Evolutionary conservation across 2,113 vertebrate species (phyloP).

Genomic region (Phocoena phocoena): DNA sequence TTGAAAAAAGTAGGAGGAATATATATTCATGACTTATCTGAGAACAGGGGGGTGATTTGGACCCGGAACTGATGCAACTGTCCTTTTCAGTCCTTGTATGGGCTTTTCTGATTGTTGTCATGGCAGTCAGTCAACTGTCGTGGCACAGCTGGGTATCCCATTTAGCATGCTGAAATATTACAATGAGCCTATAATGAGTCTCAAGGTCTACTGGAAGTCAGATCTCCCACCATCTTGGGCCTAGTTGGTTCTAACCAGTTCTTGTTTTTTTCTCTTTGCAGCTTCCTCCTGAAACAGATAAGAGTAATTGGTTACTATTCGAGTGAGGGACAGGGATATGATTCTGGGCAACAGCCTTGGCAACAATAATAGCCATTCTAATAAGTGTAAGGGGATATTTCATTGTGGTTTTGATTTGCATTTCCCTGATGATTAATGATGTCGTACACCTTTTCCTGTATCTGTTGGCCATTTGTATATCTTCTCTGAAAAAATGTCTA

Average conservation of each 20-base stretch:
- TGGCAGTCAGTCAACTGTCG: neutral
- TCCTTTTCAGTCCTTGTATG: neutral
- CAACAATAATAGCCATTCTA: neutral
- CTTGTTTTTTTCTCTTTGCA: neutral
- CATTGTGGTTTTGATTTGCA: neutral
- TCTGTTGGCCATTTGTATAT: neutral
- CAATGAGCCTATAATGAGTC: neutral
- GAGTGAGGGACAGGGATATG: neutral
- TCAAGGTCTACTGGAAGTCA: neutral
- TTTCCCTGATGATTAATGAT: neutral
- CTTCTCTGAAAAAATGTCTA: neutral
- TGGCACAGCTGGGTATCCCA: neutral
- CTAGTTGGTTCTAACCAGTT: neutral
- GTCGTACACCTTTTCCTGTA: neutral
- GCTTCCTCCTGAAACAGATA: neutral
- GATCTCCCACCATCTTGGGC: neutral
- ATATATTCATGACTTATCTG: neutral
- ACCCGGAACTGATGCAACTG: neutral
- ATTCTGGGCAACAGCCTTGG: neutral
- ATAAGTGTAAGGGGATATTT: neutral
- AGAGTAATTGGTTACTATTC: neutral
- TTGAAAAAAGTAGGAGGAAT: neutral
- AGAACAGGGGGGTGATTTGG: neutral
- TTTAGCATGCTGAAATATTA: neutral
- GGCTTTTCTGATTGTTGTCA: neutral